Base-by-base conservation (phyloP, 2,797 vertebrate genomes). In the Brotula barbata region DNA sequence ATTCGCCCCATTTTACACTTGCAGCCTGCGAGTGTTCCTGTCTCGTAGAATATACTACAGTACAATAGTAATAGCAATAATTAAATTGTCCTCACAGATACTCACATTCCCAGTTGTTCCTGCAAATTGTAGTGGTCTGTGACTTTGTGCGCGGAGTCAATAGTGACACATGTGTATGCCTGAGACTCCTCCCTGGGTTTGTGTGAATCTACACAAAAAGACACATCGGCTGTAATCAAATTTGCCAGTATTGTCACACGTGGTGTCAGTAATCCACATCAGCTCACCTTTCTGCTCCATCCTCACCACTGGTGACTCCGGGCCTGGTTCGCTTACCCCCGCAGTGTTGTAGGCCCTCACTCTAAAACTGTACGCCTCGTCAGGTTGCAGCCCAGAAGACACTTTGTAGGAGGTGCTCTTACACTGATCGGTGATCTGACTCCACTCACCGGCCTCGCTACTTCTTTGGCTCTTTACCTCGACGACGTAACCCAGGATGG, bases 61-160 rank as follows among this genome's bases (percentile, higher is more conserved):
- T n/a, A n/a, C n/a, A n/a, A n/a, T n/a, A n/a, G n/a, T n/a, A n/a
- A n/a, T n/a, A n/a, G n/a, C n/a, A n/a, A n/a, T n/a, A n/a, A n/a
- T n/a, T n/a, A n/a, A n/a, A n/a, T n/a, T n/a, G n/a, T n/a, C 4
- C 6, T 15, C n/a, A 21, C 23, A 31, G 34, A 66, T 72, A 91
- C 95, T 94, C 73, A 96, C 94, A 91, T 90, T 67, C 95, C 94
- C 13, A 96, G 85, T 78, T 93, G 94, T 78, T 96, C 93, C 77
- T 90, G 86, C 66, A 89, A 68, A 0, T 22, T 68, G 80, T 94
- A 96, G 36, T 92, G 70, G 1, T 95, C 93, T 0, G 60, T 89
- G 64, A 93, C 88, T 75, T 90, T 92, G 71, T 92, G 79, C 14
- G 62, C 46, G 15, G 83, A 87, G 72, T 93, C 90, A 46, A 95